Evolutionary conservation across 2,888 invertebrate genomes (phyloP).

Genomic region (Melinaea marsaeus): DNA sequence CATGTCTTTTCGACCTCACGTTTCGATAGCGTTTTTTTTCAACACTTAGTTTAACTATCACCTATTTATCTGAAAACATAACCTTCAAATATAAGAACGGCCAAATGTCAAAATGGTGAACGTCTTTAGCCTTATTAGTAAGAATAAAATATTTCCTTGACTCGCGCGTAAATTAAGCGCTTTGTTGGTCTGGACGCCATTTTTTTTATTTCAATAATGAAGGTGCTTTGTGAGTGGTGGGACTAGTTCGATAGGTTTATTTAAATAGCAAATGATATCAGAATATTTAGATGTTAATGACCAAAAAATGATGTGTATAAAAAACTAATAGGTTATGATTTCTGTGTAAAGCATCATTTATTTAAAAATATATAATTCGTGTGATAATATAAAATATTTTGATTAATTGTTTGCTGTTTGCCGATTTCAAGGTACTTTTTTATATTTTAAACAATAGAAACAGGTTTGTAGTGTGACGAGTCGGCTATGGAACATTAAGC

Average conservation of each 20-base stretch:
- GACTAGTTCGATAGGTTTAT: too few relatives aligned
- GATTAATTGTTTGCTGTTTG: neutral
- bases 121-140: neutral
- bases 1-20: slow-evolving; percentile 25
- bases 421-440: neutral
- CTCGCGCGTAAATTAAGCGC: too few relatives aligned
- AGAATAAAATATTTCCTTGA: too few relatives aligned
- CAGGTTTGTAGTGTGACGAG: neutral
- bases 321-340: neutral
- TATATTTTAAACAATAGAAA: neutral
- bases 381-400: neutral
- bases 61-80: slow-evolving; percentile 22
- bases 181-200: too few relatives aligned
- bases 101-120: slow-evolving; percentile 1
- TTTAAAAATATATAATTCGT: neutral
- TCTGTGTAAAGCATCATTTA: neutral
- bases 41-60: slow-evolving; percentile 26
- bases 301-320: neutral
- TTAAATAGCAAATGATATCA: too few relatives aligned
- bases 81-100: slow-evolving; percentile 25
- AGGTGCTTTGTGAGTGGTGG: too few relatives aligned
- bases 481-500: slow-evolving; percentile 4
- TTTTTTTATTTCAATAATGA: too few relatives aligned
- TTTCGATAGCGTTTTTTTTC: slow-evolving; percentile 25
- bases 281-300: too few relatives aligned